Evolutionary conservation across 2,888 invertebrate genomes (phyloP), one percentile per base, ranked within the genome.

Genomic region (Danaus chrysippus): DNA sequence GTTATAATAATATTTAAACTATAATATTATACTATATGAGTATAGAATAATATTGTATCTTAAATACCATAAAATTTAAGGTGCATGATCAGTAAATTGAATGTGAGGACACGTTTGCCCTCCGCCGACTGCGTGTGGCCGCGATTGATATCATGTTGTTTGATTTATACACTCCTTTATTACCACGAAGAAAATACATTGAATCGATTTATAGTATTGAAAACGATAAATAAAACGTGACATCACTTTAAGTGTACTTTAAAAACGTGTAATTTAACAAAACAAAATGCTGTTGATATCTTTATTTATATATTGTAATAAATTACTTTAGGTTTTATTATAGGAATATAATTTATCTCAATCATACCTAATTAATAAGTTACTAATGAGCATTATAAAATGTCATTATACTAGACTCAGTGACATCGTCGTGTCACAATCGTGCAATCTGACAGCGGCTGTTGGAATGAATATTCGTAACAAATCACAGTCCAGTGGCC

Each of bases 391-490:
- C 34, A 55, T 55, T 59, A 55, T 57, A 62, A 58, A 46, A 59
- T 66, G 65, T 68, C 66, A 64, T 66, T 59, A 65, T 63, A 61
- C 58, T 65, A 64, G 68, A 67, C 66, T 63, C 61, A 74, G 76
- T 79, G 83, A 84, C 86, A 86, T 88, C 87, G 85, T 88, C 83
- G 83, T 75, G 64, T 75, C 71, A 82, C 84, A 84, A 87, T 89
- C 87, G 85, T 81, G 72, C 83, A 80, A 87, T 88, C 88, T 82
- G 88, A 87, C 88, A 82, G 78, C 75, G 81, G 77, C 83, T 86
- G 86, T 86, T 87, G 84, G 87, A 89, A 87, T 87, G 86, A 88
- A 87, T 87, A 88, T 88, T 87, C 84, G 81, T 83, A 81, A 87
- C 87, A 88, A 87, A 88, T 87, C 87, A 86, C 81, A 81, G 82